Evolutionary conservation across 2,797 vertebrate species (phyloP), one percentile per base, ranked within the genome.

Genomic region (Danio aesculapii): DNA sequence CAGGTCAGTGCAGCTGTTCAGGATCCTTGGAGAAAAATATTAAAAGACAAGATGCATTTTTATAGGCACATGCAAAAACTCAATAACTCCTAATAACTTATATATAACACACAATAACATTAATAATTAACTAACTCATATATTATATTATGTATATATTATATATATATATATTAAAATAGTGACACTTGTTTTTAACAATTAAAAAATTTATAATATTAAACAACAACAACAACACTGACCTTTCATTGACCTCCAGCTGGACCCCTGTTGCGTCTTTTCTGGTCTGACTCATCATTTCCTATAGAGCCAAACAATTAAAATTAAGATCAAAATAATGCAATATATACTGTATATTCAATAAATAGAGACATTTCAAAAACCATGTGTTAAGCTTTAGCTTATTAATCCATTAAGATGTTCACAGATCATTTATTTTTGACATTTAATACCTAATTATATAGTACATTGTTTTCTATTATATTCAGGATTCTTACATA

Each of bases 221-320:
- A 72, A 30, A 41, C 43, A n/a, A n/a, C 49, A 44, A 43, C 41
- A 49, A 58, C 69, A 46, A 59, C 76, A 64, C 95, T 89, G 84
- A 99, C 98, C 98, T 96, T 89, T 99, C 97, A 0, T 97, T 99
- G 88, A 99, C 98, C 87, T 99, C 98, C 76, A 99, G 94, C 87
- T 99, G 97, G 6, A 98, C 87, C 43, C 98, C 98, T 0, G 97
- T 92, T 58, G 95, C 97, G 89, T 96, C 94, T 0, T 91, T 95
- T 76, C 98, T 94, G 77, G 97, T 96, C 88, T 97, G 96, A 90
- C 94, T 96, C 97, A 99, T 98, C 97, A 99, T 96, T 92, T 99
- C 97, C 98, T 99, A 84, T 75, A 84, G 66, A 88, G 0, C 44
- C 1, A 77, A 30, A 82, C 17, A 81, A 17, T 64, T 46, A 8